Conservation (phyloP, 2,113 vertebrate species). For the Grus americana region DNA sequence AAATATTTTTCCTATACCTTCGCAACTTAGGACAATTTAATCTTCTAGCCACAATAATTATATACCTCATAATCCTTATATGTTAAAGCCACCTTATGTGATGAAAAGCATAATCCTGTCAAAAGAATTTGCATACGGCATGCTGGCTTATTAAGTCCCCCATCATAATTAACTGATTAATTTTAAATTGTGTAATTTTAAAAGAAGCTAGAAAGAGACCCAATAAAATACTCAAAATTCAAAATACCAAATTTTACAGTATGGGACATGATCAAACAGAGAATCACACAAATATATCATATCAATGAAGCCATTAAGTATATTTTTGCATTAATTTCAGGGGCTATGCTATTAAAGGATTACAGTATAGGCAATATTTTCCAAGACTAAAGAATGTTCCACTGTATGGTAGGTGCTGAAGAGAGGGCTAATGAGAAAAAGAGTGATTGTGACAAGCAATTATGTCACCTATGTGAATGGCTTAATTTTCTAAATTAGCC, state of each 20-base stretch:
- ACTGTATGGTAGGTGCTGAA: constrained; percentile 66
- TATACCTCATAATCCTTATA: neutral
- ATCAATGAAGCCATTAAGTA: constrained; percentile 37
- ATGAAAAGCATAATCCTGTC: constrained; percentile 1
- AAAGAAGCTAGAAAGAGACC: constrained; percentile 6
- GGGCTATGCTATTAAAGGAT: constrained; percentile 42
- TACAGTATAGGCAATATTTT: constrained; percentile 53
- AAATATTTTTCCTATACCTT: constrained; percentile 1
- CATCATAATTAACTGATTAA: constrained; percentile 52
- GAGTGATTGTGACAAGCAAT: constrained; percentile 89
- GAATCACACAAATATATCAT: neutral
- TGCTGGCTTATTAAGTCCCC: neutral
- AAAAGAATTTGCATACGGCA: neutral
- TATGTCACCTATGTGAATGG: constrained; percentile 87
- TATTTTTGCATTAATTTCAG: constrained; percentile 25
- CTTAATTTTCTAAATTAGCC: constrained; percentile 89
- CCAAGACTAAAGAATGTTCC: constrained; percentile 61
- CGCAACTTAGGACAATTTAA: constrained; percentile 24
- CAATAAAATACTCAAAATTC: constrained; percentile 14
- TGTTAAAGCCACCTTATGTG: neutral
- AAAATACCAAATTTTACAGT: constrained; percentile 20
- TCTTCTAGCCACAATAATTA: neutral
- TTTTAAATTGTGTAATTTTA: constrained; percentile 27
- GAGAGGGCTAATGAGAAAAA: constrained; percentile 84
- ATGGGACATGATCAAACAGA: neutral